Evolutionary conservation across 2,113 vertebrate genomes (phyloP).

Genomic region (Pogona vitticeps): DNA sequence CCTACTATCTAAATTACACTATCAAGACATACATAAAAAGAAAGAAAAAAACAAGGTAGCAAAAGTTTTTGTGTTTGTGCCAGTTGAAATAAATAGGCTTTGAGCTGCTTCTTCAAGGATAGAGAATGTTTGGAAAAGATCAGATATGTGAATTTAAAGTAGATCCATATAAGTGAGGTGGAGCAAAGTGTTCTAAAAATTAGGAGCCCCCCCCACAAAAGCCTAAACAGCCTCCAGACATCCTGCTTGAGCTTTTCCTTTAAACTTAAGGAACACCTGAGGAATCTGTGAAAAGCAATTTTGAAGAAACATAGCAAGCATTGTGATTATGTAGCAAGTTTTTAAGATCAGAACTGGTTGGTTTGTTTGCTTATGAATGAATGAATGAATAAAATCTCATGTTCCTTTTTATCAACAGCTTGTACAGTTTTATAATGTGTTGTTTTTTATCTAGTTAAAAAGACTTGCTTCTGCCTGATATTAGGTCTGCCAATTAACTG

Average conservation of each 20-base stretch:
- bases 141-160: not conserved
- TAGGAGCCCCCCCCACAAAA: not conserved
- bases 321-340: not conserved
- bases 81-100: not conserved
- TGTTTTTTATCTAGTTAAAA: conserved; percentile 12
- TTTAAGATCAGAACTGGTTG: not conserved
- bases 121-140: not conserved
- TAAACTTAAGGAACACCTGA: not conserved
- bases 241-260: not conserved
- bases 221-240: too few relatives aligned
- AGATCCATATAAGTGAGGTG: not conserved
- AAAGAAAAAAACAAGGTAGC: not conserved
- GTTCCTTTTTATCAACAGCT: conserved; percentile 5
- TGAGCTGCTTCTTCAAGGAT: not conserved
- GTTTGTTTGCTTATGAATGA: not conserved
- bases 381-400: not conserved
- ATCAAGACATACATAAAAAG: conserved; percentile 3
- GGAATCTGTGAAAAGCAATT: not conserved
- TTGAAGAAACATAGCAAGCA: not conserved
- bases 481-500: not conserved
- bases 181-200: not conserved
- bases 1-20: not conserved
- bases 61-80: not conserved
- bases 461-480: not conserved
- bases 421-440: conserved; percentile 24